Conservation (phyloP, 2,888 invertebrate genomes). For the Meloe dianella region DNA sequence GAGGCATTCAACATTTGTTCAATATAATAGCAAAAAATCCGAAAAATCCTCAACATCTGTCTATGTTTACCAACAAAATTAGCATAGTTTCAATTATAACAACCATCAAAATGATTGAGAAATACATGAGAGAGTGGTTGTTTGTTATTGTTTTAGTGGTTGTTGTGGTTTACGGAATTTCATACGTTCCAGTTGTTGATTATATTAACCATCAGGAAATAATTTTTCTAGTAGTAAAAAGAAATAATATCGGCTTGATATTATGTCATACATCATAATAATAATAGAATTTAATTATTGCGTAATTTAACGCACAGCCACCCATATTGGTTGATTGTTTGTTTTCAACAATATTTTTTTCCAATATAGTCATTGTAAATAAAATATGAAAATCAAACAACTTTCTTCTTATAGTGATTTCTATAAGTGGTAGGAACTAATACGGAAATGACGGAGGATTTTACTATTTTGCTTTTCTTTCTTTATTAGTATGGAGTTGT, state of each 20-base stretch:
- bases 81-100: neutral
- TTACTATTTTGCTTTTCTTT: neutral
- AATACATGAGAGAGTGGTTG: neutral
- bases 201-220: slow-evolving; percentile 40
- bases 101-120: neutral
- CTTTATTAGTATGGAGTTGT: neutral
- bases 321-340: neutral
- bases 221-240: slow-evolving; percentile 36
- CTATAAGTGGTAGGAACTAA: neutral
- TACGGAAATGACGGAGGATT: neutral
- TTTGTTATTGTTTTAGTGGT: neutral
- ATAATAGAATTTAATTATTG: slow-evolving; percentile 1
- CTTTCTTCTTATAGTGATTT: neutral
- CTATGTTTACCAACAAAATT: neutral
- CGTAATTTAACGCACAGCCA: slow-evolving; percentile 7
- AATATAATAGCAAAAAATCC: neutral
- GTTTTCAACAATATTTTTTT: neutral
- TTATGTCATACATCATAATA: slow-evolving; percentile 1
- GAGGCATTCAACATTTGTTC: slow-evolving; percentile 27
- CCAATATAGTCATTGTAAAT: neutral
- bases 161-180: slow-evolving; percentile 14
- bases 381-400: neutral
- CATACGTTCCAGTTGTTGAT: slow-evolving; percentile 36
- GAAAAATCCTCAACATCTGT: neutral
- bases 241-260: slow-evolving; percentile 29